Conservation (phyloP, 2,888 invertebrate genomes). For the Coenonympha glycerion region DNA sequence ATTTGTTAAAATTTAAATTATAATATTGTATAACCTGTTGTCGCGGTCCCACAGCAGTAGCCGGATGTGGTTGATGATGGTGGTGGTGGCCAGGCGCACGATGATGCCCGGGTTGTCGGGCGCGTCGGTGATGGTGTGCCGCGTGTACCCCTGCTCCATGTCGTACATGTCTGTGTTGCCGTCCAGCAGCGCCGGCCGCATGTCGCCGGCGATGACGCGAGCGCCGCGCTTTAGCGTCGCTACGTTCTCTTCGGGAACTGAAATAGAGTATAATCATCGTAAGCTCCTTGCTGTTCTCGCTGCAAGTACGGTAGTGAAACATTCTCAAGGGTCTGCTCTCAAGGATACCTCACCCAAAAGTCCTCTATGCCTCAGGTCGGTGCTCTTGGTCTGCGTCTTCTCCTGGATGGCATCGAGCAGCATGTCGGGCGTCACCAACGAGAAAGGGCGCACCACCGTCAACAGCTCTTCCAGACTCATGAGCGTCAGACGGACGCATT, state of each 20-base stretch:
- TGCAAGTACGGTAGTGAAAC: not conserved
- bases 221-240: conserved; percentile 88
- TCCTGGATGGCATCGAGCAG: conserved; percentile 96
- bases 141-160: conserved; percentile 94
- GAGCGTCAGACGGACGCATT: conserved; percentile 86
- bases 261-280: not conserved
- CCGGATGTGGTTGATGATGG: conserved; percentile 94
- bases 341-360: conserved; percentile 76
- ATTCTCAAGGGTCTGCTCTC: not conserved
- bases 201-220: conserved; percentile 92
- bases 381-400: conserved; percentile 85
- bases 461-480: conserved; percentile 92
- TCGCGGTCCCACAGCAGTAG: conserved; percentile 88
- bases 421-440: conserved; percentile 90
- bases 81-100: conserved; percentile 87
- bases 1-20: no score
- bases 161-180: conserved; percentile 91
- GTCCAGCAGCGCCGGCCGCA: conserved; percentile 90
- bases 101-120: conserved; percentile 84
- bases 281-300: not conserved
- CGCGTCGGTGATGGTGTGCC: conserved; percentile 88
- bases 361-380: conserved; percentile 90
- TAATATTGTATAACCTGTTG: not conserved
- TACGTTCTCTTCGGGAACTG: conserved; percentile 94
- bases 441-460: conserved; percentile 90